Conservation (phyloP, 2,113 vertebrate species). For the Callocephalon fimbriatum region DNA sequence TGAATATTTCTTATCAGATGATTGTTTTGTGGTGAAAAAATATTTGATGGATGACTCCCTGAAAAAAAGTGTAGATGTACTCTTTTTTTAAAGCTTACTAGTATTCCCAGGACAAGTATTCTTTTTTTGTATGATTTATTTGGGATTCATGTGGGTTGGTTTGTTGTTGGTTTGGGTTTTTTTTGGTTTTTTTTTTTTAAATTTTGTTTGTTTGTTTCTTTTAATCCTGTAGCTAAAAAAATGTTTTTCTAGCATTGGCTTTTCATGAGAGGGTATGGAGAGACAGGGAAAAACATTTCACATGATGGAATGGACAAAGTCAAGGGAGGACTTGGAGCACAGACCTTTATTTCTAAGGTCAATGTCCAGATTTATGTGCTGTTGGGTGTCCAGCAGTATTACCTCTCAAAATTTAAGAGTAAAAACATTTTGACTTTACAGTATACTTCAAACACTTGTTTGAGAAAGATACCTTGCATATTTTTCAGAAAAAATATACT, state of each 20-base stretch:
- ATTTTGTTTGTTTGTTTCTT: background rate
- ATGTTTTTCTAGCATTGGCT: fast-evolving
- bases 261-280: background rate
- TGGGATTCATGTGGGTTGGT: background rate
- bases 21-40: background rate
- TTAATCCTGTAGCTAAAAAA: background rate
- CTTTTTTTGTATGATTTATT: background rate
- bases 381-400: background rate
- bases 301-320: background rate
- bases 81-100: background rate
- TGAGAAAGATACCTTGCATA: background rate
- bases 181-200: fast-evolving
- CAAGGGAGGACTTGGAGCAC: background rate
- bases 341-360: background rate
- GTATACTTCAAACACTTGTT: background rate
- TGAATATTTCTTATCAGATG: background rate
- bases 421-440: background rate
- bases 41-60: background rate
- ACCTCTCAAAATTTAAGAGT: background rate
- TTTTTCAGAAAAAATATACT: too few species aligned
- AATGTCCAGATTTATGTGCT: background rate
- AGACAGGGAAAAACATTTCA: background rate
- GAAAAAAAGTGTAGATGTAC: background rate
- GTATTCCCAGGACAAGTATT: background rate
- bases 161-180: background rate